phyloP scores from a whole-genome alignment of 2,888 invertebrate genomes.

The Machimus atricapillus region DNA sequence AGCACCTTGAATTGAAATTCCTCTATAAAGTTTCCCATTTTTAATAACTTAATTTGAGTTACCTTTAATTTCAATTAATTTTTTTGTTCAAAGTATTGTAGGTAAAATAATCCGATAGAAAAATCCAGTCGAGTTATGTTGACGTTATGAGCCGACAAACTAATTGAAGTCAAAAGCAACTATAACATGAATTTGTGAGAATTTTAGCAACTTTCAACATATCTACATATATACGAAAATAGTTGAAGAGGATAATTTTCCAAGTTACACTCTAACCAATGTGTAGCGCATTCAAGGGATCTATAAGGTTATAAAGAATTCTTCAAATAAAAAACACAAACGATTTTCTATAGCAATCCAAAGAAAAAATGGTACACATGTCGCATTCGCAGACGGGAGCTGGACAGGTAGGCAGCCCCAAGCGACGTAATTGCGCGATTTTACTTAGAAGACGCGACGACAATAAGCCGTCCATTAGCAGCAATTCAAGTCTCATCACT shows the following conservation, averaged over 20 bases:
- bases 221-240: too few relatives aligned
- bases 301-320: not conserved
- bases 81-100: too few relatives aligned
- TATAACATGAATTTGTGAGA: too few relatives aligned
- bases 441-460: not conserved
- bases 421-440: not conserved
- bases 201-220: too few relatives aligned
- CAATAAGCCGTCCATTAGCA: not conserved
- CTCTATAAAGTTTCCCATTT: too few relatives aligned
- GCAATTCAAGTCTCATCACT: conserved; percentile 5
- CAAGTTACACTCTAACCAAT: not conserved
- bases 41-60: too few relatives aligned
- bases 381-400: not conserved
- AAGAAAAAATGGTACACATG: not conserved
- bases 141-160: too few relatives aligned
- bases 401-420: not conserved
- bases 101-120: not conserved
- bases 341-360: not conserved
- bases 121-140: too few relatives aligned
- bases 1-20: too few relatives aligned
- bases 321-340: not conserved
- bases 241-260: too few relatives aligned
- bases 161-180: too few relatives aligned
- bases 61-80: too few relatives aligned
- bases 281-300: not conserved